Percentiles rank a stretch among this genome's conserved stretches.
Evolutionary conservation across 2,888 invertebrate species (phyloP).

Genomic region (Sarcophaga subvicina): DNA sequence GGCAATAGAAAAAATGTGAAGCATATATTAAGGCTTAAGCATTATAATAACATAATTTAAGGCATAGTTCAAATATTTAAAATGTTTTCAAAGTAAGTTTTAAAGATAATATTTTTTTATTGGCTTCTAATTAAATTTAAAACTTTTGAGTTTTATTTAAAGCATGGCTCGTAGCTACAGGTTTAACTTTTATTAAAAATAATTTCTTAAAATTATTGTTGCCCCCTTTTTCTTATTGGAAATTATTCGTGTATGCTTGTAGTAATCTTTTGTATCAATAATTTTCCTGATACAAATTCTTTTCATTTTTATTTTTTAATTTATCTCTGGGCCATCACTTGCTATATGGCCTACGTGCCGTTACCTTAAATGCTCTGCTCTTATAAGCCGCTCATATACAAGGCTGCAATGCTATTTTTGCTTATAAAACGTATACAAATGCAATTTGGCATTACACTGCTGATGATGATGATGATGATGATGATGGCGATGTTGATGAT

Average conservation of each 20-base stretch:
- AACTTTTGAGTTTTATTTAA: not conserved
- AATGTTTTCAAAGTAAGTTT: too few species aligned
- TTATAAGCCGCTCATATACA: constrained; percentile 12
- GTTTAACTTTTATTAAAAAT: not conserved
- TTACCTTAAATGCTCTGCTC: constrained; percentile 48
- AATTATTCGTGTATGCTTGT: constrained; percentile 11
- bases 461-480: not conserved
- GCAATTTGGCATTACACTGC: constrained; percentile 31
- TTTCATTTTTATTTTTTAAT: not conserved
- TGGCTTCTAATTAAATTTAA: not conserved
- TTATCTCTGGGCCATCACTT: constrained; percentile 40
- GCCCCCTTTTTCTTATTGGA: not conserved
- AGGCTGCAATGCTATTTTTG: constrained; percentile 33
- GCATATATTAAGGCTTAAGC: constrained; percentile 22
- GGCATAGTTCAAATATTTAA: constrained; percentile 21
- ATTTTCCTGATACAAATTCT: not conserved
- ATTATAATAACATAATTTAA: constrained; percentile 1
- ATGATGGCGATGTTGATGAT: too few species aligned
- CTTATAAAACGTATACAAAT: not conserved
- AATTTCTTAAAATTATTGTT: not conserved
- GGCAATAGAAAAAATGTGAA: constrained; percentile 3
- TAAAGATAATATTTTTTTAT: too few species aligned
- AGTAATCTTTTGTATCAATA: constrained; percentile 42
- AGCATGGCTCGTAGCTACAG: not conserved
- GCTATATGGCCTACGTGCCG: constrained; percentile 23